Base-by-base conservation (phyloP, 2,888 invertebrate genomes). In the Dendrolimus pini region DNA sequence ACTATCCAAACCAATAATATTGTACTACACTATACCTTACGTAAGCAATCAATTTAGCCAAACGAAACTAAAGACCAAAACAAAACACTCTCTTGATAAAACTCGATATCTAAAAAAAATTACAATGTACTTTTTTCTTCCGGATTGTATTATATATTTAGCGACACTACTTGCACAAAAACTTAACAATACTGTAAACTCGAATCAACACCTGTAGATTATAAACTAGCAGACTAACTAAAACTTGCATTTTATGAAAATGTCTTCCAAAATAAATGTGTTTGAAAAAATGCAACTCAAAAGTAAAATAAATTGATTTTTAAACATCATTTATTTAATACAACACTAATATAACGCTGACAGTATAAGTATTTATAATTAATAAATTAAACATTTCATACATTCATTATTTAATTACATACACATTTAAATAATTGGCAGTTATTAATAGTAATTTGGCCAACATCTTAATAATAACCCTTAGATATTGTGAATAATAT, bases 181-280 rank as follows among this genome's bases (percentile, higher is more conserved):
- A 85, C 70, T 74, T 74, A 73, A 64, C 71, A 70, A 65, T 60
- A 67, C 70, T 60, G 53, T 62, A 74, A 67, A 62, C 64, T 30
- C 0, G 30, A 30, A 30, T 30, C 30, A 30, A 30, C 30, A 47
- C 12, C 9, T 47, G 47, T 12, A 47, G 8, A 47, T 47, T 47
- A 47, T 47, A 47, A 47, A 10, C 47, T 47, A 47, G 12, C 47
- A 7, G 12, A 70, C 47, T 62, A 74, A 70, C 72, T 68, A 63
- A 69, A 60, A 30, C 30, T 60, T 64, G 62, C 70, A 72, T 69
- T 65, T 67, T 62, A 62, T 84, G 86, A 72, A 74, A 74, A 77
- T 85, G 78, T 89, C 90, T 89, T 90, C 90, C 90, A 90, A 90
- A 90, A 90, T 89, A 90, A 90, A 90, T 87, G 89, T 80, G 66